Evolutionary conservation across 2,113 vertebrate species (phyloP), one percentile per base, ranked within the genome.

Genomic region (Phylloscopus trochilus): DNA sequence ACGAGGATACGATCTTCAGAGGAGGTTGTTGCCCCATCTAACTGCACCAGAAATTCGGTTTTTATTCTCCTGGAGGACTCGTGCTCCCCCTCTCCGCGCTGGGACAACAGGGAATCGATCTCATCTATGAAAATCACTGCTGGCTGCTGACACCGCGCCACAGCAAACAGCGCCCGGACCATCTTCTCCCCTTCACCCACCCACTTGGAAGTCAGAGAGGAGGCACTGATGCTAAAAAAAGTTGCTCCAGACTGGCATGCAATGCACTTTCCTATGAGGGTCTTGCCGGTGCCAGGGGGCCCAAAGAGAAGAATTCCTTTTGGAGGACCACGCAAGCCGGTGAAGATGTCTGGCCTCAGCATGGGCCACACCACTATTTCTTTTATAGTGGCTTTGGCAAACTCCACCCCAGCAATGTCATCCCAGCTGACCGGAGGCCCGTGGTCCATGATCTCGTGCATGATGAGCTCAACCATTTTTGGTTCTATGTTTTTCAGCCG

Each of bases 341-440:
- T 99, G 79, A 99, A 99, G 93, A 99, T 99, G 92, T 99, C 99
- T 20, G 99, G 99, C 35, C 99, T 97, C 94, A 99, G 89, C 99
- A 99, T 99, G 58, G 99, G 99, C 99, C 99, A 99, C 30, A 99
- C 99, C 14, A 99, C 99, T 30, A 99, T 99, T 97, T 99, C 99
- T 91, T 99, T 99, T 80, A 99, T 99, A 3, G 99, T 99, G 22
- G 98, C 97, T 96, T 99, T 99, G 43, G 99, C 99, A 95, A 99
- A 99, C 72, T 99, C 99, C 33, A 99, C 98, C 10, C 99, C 99
- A 2, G 99, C 99, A 19, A 99, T 99, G 90, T 99, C 99, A 13
- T 99, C 99, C 99, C 99, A 99, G 52, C 81, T 92, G 28, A 99
- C 97, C 0, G 99, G 98, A 46, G 99, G 99, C 5, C 99, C 99